phyloP scores from a whole-genome alignment of 2,113 vertebrate species.

The Corythornis vintsioides region DNA sequence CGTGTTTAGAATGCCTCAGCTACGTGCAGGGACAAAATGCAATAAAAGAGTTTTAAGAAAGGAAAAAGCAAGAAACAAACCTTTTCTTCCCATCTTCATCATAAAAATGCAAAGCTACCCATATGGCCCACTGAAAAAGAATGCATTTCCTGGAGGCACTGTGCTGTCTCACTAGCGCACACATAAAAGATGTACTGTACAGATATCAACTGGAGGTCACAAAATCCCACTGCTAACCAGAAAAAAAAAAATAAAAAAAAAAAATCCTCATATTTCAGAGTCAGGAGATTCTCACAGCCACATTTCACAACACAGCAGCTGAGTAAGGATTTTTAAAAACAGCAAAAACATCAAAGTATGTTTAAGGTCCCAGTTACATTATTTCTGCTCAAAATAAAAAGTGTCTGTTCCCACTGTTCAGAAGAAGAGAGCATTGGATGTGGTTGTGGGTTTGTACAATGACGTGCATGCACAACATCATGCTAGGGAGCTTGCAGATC shows the following conservation, averaged over 20 bases:
- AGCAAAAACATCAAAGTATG: slow-evolving; percentile 15
- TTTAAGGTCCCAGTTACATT: not conserved
- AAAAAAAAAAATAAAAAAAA: not conserved
- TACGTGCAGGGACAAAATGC: not conserved
- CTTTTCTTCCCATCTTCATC: slow-evolving; percentile 61
- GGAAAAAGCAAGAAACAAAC: slow-evolving; percentile 29
- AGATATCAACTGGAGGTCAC: slow-evolving; percentile 38
- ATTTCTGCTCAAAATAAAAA: slow-evolving; percentile 23
- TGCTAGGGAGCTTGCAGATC: not conserved
- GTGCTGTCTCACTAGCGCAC: not conserved
- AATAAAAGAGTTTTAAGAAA: slow-evolving; percentile 21
- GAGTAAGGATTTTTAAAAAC: slow-evolving; percentile 43
- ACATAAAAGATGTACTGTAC: slow-evolving; percentile 37
- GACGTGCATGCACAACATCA: not conserved
- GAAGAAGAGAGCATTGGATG: not conserved
- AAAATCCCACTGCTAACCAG: slow-evolving; percentile 41
- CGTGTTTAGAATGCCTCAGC: not conserved
- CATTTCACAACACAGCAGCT: slow-evolving; percentile 47
- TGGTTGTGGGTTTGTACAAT: slow-evolving; percentile 3
- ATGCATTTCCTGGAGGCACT: slow-evolving; percentile 62
- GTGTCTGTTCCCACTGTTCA: not conserved
- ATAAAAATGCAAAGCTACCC: slow-evolving; percentile 56
- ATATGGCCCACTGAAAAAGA: slow-evolving; percentile 61
- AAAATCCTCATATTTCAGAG: not conserved
- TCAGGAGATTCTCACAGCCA: slow-evolving; percentile 18